Base-by-base conservation (phyloP, 2,888 invertebrate genomes). In the Blera fallax region DNA sequence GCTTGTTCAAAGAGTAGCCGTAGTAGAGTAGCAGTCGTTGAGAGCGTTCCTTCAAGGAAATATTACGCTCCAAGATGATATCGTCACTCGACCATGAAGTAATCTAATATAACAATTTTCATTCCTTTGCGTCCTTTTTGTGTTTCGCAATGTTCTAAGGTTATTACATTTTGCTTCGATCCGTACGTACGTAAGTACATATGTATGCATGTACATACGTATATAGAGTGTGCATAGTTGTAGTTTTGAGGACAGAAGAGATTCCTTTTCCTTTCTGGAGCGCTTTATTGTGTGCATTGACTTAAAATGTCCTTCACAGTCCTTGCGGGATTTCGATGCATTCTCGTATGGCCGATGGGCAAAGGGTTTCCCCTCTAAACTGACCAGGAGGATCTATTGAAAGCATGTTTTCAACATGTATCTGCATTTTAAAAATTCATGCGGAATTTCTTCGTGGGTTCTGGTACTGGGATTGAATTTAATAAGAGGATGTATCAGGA, bases 101-200 rank as follows among this genome's bases (percentile, higher is more conserved):
- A 84, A 84, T 84, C 84, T 80, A 84, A 80, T 84, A 84, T 84
- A 84, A 84, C 84, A 84, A 84, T 84, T 84, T 84, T 74, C 84
- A 80, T 84, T 84, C 84, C 84, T 84, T 74, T 80, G 70, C 74
- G 80, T 80, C 79, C 70, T 76, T 80, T 80, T 84, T 84, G 80
- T 80, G 65, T 82, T 80, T 80, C 58, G 80, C 74, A 84, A 84
- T 84, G 80, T 84, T 84, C 74, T 84, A 70, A 80, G 84, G 74
- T 84, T 84, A 84, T 84, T 80, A 84, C 84, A 84, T 84, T 84
- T 84, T 80, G 64, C 80, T 70, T 16, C 32, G 74, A 64, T 72
- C 56, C 48, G 8, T 54, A 18, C 40, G 50, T 52, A 56, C 24
- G 29, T 67, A 45, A 27, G 11, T 52, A 43, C 24, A 14, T 48